Evolutionary conservation across 2,113 vertebrate species (phyloP), one percentile per base, ranked within the genome.

Genomic region (Dipodomys ordii): DNA sequence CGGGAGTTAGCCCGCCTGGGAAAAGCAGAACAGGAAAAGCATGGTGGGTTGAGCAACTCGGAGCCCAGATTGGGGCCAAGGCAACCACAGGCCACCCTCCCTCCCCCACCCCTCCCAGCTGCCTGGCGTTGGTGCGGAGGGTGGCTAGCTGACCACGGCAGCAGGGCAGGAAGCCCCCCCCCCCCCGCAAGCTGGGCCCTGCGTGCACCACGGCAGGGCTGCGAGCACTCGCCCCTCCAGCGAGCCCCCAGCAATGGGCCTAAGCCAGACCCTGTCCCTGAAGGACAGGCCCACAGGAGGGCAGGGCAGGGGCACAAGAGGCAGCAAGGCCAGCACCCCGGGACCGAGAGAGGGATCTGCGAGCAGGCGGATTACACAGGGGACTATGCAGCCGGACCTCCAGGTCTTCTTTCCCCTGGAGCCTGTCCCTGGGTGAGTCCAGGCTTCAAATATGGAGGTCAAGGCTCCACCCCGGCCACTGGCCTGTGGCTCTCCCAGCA

Each of bases 11-110:
- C 81, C 44, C 8, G 78, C 94, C 73, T 81, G 73, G 80, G 90
- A 93, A 97, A 97, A 97, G 95, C 85, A 86, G 97, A 97, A 97
- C 95, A 96, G 97, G 97, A 96, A 96, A 92, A 74, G 80, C 87
- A 57, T 65, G 87, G 95, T 39, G 6, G 68, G 91, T 97, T 97
- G 97, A 96, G 97, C 97, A 98, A 97, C 88, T 19, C 23, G 0
- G 28, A 87, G 96, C 92, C 96, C 97, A 98, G 97, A 97, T 97
- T 98, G 97, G 97, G 97, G 93, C 72, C 39, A 44, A 68, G 88
- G 91, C 49, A n/a, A 95, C 97, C 97, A 78, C 97, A 97, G 82
- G 87, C 84, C 74, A 22, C 15, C 87, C 53, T 16, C 53, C 53
- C 53, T 13, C 18, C 87, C 53, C 53, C 53, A 16, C 3, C 53